Percentiles rank a stretch among this genome's conserved stretches.
Conservation (phyloP, 2,113 vertebrate species). For the Megaceryle maxima region DNA sequence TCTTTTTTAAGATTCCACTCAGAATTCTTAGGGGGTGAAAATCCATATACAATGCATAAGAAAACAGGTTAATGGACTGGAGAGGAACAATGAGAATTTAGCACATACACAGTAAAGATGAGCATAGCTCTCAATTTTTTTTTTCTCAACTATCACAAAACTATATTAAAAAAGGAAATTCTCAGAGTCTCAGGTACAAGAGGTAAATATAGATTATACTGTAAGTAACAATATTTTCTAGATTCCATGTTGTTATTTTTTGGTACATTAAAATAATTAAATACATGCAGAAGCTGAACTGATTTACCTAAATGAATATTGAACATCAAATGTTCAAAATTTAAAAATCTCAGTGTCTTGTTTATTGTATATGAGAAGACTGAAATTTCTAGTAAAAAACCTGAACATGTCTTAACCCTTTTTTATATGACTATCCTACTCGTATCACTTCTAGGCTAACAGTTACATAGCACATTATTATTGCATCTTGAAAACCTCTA, state of each 20-base stretch:
- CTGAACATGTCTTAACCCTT: background rate
- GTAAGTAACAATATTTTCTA: background rate
- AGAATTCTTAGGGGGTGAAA: slow-evolving; percentile 10
- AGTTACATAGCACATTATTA: background rate
- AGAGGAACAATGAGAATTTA: background rate
- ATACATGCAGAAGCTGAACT: background rate
- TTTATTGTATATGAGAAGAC: background rate
- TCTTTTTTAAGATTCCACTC: slow-evolving; percentile 58
- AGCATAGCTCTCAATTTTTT: background rate
- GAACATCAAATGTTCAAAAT: background rate
- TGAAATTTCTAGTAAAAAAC: background rate
- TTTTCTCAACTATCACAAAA: background rate
- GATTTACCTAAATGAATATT: background rate
- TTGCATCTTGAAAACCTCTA: background rate
- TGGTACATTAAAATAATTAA: background rate
- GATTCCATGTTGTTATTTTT: background rate
- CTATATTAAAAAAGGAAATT: background rate
- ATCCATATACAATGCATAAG: background rate
- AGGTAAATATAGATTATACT: background rate
- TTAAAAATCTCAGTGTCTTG: background rate
- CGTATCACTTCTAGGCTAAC: background rate
- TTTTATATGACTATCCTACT: background rate
- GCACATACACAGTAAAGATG: background rate
- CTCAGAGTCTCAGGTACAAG: background rate
- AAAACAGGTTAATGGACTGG: background rate